Conservation (phyloP, 2,888 invertebrate species). For the Drosophila recens region DNA sequence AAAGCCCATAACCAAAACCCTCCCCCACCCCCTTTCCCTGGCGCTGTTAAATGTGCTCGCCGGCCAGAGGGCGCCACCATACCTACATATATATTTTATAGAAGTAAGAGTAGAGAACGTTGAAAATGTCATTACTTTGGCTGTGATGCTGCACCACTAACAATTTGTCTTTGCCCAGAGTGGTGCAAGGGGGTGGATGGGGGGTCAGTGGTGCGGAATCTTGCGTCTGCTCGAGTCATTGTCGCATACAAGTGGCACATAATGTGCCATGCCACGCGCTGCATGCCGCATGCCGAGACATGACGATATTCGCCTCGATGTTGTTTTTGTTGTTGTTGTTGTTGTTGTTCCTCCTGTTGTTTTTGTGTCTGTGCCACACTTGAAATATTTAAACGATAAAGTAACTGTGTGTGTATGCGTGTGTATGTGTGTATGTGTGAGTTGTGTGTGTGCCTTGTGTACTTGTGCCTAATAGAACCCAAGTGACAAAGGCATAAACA, state of each 20-base stretch:
- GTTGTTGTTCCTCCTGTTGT: slow-evolving; percentile 19
- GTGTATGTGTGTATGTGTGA: slow-evolving; percentile 20
- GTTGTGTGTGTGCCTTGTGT: slow-evolving; percentile 28
- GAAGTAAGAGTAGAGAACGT: slow-evolving; percentile 31
- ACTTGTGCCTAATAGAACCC: slow-evolving; percentile 78
- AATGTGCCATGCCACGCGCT: slow-evolving; percentile 59
- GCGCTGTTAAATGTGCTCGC: not conserved
- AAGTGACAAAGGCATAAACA: slow-evolving; percentile 69
- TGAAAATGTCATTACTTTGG: slow-evolving; percentile 69
- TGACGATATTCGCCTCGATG: slow-evolving; percentile 35
- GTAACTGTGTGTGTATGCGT: slow-evolving; percentile 23
- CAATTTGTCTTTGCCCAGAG: slow-evolving; percentile 65
- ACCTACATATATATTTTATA: not conserved
- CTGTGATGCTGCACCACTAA: slow-evolving; percentile 49
- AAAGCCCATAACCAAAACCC: not conserved
- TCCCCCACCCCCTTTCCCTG: not conserved
- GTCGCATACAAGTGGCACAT: slow-evolving; percentile 72
- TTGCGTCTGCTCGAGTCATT: slow-evolving; percentile 54
- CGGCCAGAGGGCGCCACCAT: slow-evolving; percentile 46
- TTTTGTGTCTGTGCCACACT: slow-evolving; percentile 59
- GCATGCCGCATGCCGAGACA: slow-evolving; percentile 55
- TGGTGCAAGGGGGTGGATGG: not conserved
- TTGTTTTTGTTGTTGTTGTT: slow-evolving; percentile 2
- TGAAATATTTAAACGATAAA: slow-evolving; percentile 78
- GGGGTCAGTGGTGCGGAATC: not conserved